These are phyloP conservation scores for Sphaerophoria taeniata DNA, from an alignment of 2,888 invertebrate species.

Conservation along the genomic window DNA sequence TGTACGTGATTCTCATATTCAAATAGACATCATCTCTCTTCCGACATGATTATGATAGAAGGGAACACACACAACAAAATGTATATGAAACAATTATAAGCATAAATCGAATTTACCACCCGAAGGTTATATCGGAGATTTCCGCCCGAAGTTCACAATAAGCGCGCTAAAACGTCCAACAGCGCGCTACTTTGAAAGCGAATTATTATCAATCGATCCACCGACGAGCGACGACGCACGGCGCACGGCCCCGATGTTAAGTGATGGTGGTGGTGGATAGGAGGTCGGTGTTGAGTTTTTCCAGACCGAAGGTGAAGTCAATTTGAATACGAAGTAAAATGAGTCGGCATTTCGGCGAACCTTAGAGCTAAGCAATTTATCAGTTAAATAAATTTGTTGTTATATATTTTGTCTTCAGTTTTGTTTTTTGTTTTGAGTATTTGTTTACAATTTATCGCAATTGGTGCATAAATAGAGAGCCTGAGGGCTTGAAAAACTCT, in stretches of 20 bases:
- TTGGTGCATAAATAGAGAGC: too few species aligned
- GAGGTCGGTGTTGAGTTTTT: constrained; percentile 1
- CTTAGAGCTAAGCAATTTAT: constrained; percentile 50
- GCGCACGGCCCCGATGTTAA: neutral
- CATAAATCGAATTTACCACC: constrained; percentile 68
- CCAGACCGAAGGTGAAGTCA: constrained; percentile 56
- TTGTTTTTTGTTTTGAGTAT: constrained; percentile 28
- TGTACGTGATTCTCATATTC: constrained; percentile 66
- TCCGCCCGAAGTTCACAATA: constrained; percentile 70
- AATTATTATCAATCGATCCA: constrained; percentile 19
- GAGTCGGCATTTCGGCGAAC: constrained; percentile 4
- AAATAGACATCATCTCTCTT: constrained; percentile 38
- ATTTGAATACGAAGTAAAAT: constrained; percentile 26
- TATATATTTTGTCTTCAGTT: constrained; percentile 1
- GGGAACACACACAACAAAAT: neutral
- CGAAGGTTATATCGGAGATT: constrained; percentile 70
- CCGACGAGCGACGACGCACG: neutral
- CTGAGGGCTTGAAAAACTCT: too few species aligned
- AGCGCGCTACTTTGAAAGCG: constrained; percentile 4
- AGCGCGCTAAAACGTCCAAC: constrained; percentile 38
- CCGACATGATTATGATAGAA: constrained; percentile 11
- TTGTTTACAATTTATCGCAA: constrained; percentile 71
- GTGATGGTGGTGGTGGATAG: neutral
- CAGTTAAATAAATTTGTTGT: constrained; percentile 36
- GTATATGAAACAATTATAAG: constrained; percentile 63